Conservation (phyloP, 2,113 vertebrate species). For the Mobula hypostoma region DNA sequence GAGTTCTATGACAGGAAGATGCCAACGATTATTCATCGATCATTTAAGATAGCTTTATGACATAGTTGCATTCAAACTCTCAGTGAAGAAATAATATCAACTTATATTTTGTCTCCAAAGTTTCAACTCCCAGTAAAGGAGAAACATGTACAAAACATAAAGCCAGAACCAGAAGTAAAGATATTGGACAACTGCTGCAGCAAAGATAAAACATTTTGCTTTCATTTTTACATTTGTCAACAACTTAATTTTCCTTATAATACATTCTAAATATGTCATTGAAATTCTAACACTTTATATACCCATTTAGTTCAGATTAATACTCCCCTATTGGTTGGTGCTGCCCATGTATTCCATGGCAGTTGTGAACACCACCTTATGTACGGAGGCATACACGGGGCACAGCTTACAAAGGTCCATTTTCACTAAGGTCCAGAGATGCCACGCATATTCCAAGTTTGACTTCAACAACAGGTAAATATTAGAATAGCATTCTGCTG, state of each 20-base stretch:
- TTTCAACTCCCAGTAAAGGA: background rate
- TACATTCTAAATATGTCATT: background rate
- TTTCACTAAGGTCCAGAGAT: background rate
- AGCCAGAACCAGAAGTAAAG: background rate
- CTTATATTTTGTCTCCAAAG: background rate
- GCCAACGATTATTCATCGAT: background rate
- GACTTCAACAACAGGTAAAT: constrained; percentile 5
- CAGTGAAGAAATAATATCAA: background rate
- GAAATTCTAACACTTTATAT: background rate
- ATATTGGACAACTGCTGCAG: background rate
- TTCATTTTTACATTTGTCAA: background rate
- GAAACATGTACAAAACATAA: background rate
- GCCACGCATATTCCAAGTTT: background rate
- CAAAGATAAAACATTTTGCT: background rate
- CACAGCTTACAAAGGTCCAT: background rate
- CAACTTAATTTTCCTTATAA: background rate
- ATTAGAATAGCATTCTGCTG: background rate
- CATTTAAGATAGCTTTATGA: background rate
- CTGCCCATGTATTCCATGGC: background rate
- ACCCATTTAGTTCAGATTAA: background rate
- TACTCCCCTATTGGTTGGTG: background rate
- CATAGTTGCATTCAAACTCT: background rate
- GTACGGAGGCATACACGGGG: background rate
- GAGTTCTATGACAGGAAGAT: background rate
- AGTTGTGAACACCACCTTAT: background rate